Percentiles rank a stretch among this genome's conserved stretches.
These are phyloP conservation scores for Gibbula magus DNA, from an alignment of 2,888 invertebrate genomes.

Conservation along the genomic window DNA sequence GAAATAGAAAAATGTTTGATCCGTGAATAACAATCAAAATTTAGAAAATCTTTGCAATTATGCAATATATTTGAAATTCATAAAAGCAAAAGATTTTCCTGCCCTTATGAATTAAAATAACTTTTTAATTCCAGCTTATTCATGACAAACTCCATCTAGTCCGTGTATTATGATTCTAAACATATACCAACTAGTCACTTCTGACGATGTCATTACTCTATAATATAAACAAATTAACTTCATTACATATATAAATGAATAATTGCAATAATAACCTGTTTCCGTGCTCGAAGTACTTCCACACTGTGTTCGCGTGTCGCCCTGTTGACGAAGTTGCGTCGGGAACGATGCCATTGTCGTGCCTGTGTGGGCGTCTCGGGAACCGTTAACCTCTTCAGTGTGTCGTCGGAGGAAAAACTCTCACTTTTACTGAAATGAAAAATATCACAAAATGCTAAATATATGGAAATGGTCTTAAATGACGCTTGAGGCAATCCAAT, in stretches of 20 bases:
- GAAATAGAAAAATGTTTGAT: constrained; percentile 39
- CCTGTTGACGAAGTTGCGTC: constrained; percentile 34
- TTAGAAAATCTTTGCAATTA: not conserved
- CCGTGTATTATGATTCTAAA: not conserved
- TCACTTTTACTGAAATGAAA: not conserved
- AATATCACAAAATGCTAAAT: not conserved
- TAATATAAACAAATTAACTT: no score
- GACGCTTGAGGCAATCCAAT: no score
- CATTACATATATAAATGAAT: not conserved
- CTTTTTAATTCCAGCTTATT: no score
- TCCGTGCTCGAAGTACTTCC: constrained; percentile 57
- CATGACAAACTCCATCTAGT: no score
- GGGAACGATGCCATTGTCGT: constrained; percentile 36
- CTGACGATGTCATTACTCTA: no score
- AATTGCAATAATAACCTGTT: constrained; percentile 49
- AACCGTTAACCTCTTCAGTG: not conserved
- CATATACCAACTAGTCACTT: no score
- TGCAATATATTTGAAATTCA: not conserved
- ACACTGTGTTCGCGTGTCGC: constrained; percentile 48
- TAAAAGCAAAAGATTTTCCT: not conserved
- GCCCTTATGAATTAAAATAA: no score
- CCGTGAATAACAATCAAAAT: not conserved
- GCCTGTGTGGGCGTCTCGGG: constrained; percentile 17
- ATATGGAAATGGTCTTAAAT: no score
- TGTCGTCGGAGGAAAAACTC: not conserved